Percentiles rank a stretch among this genome's conserved stretches.
These are phyloP conservation scores for Anneissia japonica DNA, from an alignment of 35 echinoderm and acorn worm species.

Conservation along the genomic window DNA sequence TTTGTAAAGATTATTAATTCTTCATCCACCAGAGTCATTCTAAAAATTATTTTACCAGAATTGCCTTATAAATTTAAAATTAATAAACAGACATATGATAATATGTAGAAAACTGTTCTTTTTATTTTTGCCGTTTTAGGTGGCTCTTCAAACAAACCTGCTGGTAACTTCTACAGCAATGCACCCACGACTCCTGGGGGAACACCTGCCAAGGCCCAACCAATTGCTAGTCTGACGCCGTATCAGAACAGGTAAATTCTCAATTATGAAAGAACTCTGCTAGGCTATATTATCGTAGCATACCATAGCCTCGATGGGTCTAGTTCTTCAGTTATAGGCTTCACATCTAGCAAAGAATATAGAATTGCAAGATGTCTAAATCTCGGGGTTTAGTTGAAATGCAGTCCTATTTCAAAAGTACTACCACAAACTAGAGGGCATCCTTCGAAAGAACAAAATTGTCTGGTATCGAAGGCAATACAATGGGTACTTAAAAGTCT, in stretches of 20 bases:
- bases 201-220: conserved; percentile 57
- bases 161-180: conserved; percentile 10
- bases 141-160: conserved; percentile 9
- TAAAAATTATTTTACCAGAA: no score
- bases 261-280: background rate
- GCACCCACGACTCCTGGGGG: background rate
- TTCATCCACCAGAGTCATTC: no score
- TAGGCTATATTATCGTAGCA: background rate
- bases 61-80: background rate
- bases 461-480: background rate
- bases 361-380: background rate
- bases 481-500: background rate
- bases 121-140: background rate
- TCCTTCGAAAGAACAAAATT: background rate
- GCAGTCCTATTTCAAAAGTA: background rate
- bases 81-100: background rate
- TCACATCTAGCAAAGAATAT: background rate
- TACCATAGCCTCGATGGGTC: background rate
- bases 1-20: no score
- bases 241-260: conserved; percentile 87
- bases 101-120: conserved; percentile 2
- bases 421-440: background rate
- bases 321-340: background rate
- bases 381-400: background rate
- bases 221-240: conserved; percentile 79